Conservation (phyloP, 30 jellyfish, hydroid and myxozoan species). For the Hydractinia symbiolongicarpus region DNA sequence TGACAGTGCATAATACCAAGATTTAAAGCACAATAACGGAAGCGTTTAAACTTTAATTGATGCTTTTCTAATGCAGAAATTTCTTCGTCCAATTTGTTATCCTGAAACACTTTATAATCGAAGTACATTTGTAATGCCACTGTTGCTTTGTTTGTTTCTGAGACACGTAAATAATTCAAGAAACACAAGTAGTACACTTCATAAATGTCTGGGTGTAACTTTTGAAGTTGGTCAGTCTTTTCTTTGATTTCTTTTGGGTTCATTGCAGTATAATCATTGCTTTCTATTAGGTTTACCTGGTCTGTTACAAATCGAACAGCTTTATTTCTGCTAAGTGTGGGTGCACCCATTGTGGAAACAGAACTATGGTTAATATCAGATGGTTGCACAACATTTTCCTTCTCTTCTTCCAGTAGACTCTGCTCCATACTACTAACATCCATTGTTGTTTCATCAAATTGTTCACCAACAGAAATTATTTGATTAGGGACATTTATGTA, state of each 20-base stretch:
- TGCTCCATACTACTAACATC: not conserved
- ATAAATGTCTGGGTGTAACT: constrained; percentile 34
- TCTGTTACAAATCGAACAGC: constrained; percentile 14
- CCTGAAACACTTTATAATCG: constrained; percentile 57
- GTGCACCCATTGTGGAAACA: not conserved
- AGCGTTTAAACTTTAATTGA: constrained; percentile 60
- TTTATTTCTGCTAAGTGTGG: not conserved
- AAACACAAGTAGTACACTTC: constrained; percentile 55
- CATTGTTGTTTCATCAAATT: not conserved
- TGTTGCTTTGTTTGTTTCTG: constrained; percentile 53
- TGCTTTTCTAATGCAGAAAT: constrained; percentile 51
- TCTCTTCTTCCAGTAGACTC: constrained; percentile 14
- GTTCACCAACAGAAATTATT: not conserved
- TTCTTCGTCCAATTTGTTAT: constrained; percentile 29
- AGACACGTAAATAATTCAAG: constrained; percentile 51
- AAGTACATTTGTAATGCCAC: constrained; percentile 51
- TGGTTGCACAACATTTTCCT: not conserved
- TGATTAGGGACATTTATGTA: constrained; percentile 8
- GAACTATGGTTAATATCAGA: not conserved
- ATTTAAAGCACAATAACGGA: constrained; percentile 73
- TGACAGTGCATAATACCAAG: constrained; percentile 57
- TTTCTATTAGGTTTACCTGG: constrained; percentile 48
- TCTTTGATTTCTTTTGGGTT: constrained; percentile 38
- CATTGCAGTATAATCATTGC: constrained; percentile 26
- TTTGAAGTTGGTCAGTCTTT: constrained; percentile 32